Base-by-base conservation (phyloP, 2,888 invertebrate species). In the Cantharis rustica region DNA sequence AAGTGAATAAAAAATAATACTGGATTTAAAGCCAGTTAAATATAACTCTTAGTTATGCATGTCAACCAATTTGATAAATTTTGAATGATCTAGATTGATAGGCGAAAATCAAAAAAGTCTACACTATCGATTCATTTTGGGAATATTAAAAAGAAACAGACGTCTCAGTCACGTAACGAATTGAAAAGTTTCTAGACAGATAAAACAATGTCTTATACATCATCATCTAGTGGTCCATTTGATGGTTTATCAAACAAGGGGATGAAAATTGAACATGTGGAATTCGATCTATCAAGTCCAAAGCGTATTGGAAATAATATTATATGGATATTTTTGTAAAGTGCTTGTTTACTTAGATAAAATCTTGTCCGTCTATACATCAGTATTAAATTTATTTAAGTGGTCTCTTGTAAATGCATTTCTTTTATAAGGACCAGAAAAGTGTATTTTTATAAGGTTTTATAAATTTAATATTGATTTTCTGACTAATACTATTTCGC, bases 221-320 rank as follows among this genome's bases (percentile, higher is more conserved):
- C 77, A 77, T 78, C 75, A 74, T 78, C 71, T 79, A 78, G 74
- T 78, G 79, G 76, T 71, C 72, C 69, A 76, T 78, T 73, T 78
- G 78, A 79, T 78, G 78, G 79, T 76, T 78, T 79, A 73, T 78
- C 76, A 79, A 79, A 79, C 78, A 78, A 73, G 78, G 79, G 79
- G 76, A 74, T 68, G 76, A 73, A 73, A 76, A 69, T 75, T 73
- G 61, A 72, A 79, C 75, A 75, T 75, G 73, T 78, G 64, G 75
- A 69, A 75, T 75, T 75, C 78, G 73, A 78, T 78, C 75, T 76
- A 73, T 66, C 70, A 17, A 72, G 13, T 68, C 61, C 62, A 63
- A 75, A 72, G 47, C 47, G 61, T 69, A 71, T 61, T n/a, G 71
- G 61, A 31, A 64, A 68, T 61, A 61, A 72, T 76, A 73, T 76